A percentile compares a stretch with the other conserved stretches of the same genome.
phyloP scores from a whole-genome alignment of 2,888 invertebrate genomes.

The Perizoma affinitatum region DNA sequence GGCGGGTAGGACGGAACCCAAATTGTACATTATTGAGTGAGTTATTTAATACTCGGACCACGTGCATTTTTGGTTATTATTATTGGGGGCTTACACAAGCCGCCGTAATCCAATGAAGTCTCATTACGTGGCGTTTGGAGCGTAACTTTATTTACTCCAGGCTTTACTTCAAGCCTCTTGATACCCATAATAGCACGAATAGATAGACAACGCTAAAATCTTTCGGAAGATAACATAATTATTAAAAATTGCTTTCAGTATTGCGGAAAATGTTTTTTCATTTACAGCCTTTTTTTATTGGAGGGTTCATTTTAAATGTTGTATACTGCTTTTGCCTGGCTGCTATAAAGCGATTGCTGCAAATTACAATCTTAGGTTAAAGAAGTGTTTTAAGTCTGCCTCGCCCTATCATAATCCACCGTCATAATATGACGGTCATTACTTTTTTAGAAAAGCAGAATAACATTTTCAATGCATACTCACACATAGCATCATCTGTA shows the following conservation, averaged over 20 bases:
- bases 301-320: conserved; percentile 10
- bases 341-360: no score
- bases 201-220: conserved; percentile 63
- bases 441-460: no score
- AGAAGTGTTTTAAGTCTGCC: no score
- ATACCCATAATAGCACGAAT: conserved; percentile 72
- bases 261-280: conserved; percentile 62
- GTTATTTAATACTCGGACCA: conserved; percentile 78
- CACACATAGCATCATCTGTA: no score
- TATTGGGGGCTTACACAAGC: conserved; percentile 75
- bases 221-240: conserved; percentile 71
- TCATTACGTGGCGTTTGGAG: conserved; percentile 76
- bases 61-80: conserved; percentile 83
- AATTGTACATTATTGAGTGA: conserved; percentile 64
- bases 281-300: conserved; percentile 35
- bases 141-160: conserved; percentile 77
- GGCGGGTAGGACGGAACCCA: conserved; percentile 39
- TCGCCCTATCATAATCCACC: no score
- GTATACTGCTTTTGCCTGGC: background rate
- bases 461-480: no score
- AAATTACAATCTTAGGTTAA: no score
- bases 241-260: conserved; percentile 81
- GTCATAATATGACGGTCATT: no score
- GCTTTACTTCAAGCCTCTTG: conserved; percentile 70
- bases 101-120: conserved; percentile 80